phyloP scores from a whole-genome alignment of 2,888 invertebrate species.

The Timema podura region DNA sequence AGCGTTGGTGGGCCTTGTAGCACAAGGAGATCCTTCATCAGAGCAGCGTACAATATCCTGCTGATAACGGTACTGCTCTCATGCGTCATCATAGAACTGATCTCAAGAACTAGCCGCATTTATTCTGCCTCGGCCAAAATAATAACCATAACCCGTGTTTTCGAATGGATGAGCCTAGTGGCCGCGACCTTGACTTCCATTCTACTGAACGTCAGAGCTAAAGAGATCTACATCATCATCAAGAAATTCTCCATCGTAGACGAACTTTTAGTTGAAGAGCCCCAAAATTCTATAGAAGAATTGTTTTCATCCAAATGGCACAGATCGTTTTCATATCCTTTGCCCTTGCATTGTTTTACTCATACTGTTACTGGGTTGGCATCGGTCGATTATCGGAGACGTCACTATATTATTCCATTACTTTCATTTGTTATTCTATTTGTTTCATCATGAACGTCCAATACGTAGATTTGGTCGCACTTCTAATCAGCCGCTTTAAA shows the following conservation, averaged over 20 bases:
- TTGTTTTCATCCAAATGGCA: background rate
- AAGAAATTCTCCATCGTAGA: conserved; percentile 5
- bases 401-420: background rate
- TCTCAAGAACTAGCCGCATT: background rate
- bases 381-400: too few species aligned
- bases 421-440: background rate
- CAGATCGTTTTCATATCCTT: background rate
- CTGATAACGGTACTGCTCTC: background rate
- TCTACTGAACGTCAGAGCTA: background rate
- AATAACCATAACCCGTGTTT: background rate
- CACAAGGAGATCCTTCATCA: background rate
- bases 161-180: background rate
- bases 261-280: background rate
- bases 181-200: background rate
- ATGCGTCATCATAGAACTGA: background rate
- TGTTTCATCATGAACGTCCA: background rate
- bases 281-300: background rate
- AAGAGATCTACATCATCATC: background rate
- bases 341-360: background rate
- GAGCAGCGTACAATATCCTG: background rate
- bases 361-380: too few species aligned
- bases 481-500: background rate
- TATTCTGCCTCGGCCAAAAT: background rate
- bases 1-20: background rate
- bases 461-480: background rate